Conservation (phyloP, 2,888 invertebrate species). For the Nudaria mundana region DNA sequence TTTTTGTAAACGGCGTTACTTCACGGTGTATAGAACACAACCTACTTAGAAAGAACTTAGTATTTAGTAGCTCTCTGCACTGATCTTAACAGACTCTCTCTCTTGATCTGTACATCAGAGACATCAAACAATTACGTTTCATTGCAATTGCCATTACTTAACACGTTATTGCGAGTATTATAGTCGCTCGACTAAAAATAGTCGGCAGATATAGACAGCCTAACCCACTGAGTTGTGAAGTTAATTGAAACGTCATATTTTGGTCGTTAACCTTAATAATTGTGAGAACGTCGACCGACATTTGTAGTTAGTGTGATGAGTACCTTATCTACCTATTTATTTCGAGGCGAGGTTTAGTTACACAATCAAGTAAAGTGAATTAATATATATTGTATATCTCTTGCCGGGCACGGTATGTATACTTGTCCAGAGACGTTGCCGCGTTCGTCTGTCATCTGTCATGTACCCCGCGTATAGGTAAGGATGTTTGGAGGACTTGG, state of each 20-base stretch:
- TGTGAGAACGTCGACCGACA: conserved; percentile 28
- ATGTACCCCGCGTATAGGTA: too few relatives aligned
- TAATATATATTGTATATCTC: too few relatives aligned
- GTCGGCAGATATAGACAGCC: conserved; percentile 18
- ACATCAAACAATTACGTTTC: neutral
- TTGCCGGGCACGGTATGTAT: too few relatives aligned
- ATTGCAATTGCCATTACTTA: neutral
- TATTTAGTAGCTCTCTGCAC: too few relatives aligned
- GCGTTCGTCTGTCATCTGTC: too few relatives aligned
- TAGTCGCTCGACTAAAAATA: conserved; percentile 9
- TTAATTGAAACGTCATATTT: conserved; percentile 39
- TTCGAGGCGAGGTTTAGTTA: neutral
- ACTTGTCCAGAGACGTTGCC: too few relatives aligned
- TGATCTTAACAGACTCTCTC: too few relatives aligned
- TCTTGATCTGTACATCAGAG: neutral
- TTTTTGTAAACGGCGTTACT: too few relatives aligned
- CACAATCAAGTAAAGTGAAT: neutral
- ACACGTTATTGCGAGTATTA: neutral
- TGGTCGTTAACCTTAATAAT: conserved; percentile 39
- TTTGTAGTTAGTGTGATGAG: conserved; percentile 16
- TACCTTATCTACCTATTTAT: conserved; percentile 7
- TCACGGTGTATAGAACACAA: too few relatives aligned
- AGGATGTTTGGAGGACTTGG: too few relatives aligned
- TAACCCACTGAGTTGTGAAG: conserved; percentile 25
- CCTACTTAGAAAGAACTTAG: too few relatives aligned